Base-by-base conservation (phyloP, 2,888 invertebrate species). In the Nipponacmea schrenckii region DNA sequence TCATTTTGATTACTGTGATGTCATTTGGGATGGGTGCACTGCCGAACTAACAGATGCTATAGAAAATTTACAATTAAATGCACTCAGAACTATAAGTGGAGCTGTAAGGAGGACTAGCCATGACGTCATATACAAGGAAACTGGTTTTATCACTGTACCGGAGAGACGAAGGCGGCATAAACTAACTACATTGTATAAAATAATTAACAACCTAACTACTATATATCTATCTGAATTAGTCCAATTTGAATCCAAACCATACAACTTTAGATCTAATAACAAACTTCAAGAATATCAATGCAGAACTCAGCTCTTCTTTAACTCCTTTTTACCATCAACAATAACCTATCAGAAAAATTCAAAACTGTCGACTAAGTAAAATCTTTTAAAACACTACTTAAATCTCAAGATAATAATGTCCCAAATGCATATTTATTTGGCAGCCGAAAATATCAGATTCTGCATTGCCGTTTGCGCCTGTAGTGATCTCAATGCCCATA, bases 51-150 rank as follows among this genome's bases (percentile, higher is more conserved):
- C 20, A 24, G 14, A 56, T 24, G 24, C 20, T 24, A 3, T 56
- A 56, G 56, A 50, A 50, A 20, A 50, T 50, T 14, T 50, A 50
- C 50, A 50, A 50, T 50, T 50, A 50, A 4, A 56, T 20, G 56
- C 24, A 56, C 56, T 56, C 56, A 56, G 56, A 24, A 56, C 56
- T 56, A 56, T 56, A 56, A 20, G n/a, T 24, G 56, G 56, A 20
- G 56, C 56, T 24, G 56, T 56, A 56, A 56, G 14, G 56, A 20
- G 56, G 12, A 56, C 56, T 24, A 8, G 56, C 24, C 56, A 24
- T 56, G 24, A 17, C 10, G 20, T 24, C 10, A 24, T 56, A 15
- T 56, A 56, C 24, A 20, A 56, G 56, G 56, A 56, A 14, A 56
- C 56, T 24, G 56, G 56, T 12, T 56, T 56, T 15, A 56, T 56